Base-by-base conservation (phyloP, 2,797 vertebrate species). In the Hippopotamyrus pictus region DNA sequence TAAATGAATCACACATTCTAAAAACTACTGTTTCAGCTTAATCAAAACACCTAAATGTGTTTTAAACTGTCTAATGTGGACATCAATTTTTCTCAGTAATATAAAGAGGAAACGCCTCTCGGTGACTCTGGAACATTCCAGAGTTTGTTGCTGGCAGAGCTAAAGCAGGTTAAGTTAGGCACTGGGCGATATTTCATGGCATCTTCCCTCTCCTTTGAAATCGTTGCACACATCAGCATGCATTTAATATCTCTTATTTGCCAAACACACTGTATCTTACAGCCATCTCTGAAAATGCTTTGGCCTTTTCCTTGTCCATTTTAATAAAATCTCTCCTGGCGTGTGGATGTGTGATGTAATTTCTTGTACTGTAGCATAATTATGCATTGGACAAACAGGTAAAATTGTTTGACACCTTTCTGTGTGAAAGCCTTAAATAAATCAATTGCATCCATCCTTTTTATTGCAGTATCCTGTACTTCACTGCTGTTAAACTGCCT, bases 1-100 rank as follows among this genome's bases (percentile, higher is more conserved):
- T 6, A 87, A 73, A n/a, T 93, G 92, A 95, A 90, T 91, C 91
- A 93, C n/a, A 37, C 14, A 5, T 48, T 76, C 33, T 51, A 50
- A 92, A 91, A 46, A 25, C 19, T 9, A 84, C 88, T 2, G 5
- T 57, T 91, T 91, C 50, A 85, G 84, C 88, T 59, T 89, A 85
- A 90, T 88, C 89, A 87, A 87, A 89, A 90, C 62, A 44, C 54
- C 17, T 76, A 93, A 91, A 93, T 90, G 91, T 29, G 86, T 87
- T 91, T 88, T 73, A 88, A 82, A 84, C 85, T 92, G 90, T 92
- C 90, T 90, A 89, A 86, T 14, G 65, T 33, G 11, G 29, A 69
- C 12, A 69, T 69, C 33, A 2, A 17, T 37, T 14, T 73, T 29
- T 69, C 25, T 69, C 29, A 6, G 29, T 29, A 37, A 4, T 46